phyloP scores from a whole-genome alignment of 2,888 invertebrate species.

The Odontocerum albicorne region DNA sequence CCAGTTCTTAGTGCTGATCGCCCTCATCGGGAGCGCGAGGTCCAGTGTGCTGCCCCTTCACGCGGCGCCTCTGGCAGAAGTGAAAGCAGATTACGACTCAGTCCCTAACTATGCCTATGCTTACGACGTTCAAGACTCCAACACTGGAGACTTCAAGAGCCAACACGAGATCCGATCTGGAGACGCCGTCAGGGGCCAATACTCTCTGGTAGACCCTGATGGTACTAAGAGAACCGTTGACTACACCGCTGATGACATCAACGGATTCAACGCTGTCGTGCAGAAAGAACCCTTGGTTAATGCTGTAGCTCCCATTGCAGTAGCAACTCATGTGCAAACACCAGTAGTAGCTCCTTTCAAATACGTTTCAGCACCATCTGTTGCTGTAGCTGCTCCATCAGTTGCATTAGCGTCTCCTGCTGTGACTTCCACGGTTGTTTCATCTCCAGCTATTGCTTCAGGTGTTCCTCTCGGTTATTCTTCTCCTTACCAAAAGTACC shows the following conservation, averaged over 20 bases:
- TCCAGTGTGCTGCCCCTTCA: constrained; percentile 29
- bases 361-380: constrained; percentile 1
- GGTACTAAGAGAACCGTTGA: constrained; percentile 44
- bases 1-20: constrained; percentile 27
- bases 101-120: constrained; percentile 44
- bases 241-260: constrained; percentile 44
- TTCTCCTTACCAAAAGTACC: not conserved
- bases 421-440: too few species aligned
- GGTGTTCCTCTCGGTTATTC: too few species aligned
- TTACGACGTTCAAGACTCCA: constrained; percentile 44
- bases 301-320: constrained; percentile 37
- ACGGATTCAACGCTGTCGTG: constrained; percentile 46
- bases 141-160: constrained; percentile 45
- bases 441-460: too few species aligned
- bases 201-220: constrained; percentile 44
- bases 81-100: constrained; percentile 24
- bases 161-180: constrained; percentile 44
- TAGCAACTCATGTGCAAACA: too few species aligned
- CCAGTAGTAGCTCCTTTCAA: constrained; percentile 1
- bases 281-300: constrained; percentile 41
- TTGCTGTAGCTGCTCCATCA: too few species aligned
- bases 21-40: constrained; percentile 27
- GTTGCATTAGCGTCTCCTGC: too few species aligned
- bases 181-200: constrained; percentile 45
- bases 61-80: constrained; percentile 28